A percentile compares a stretch with the other conserved stretches of the same genome.
Evolutionary conservation across 2,113 vertebrate genomes (phyloP).

Genomic region (Menidia beryllina): DNA sequence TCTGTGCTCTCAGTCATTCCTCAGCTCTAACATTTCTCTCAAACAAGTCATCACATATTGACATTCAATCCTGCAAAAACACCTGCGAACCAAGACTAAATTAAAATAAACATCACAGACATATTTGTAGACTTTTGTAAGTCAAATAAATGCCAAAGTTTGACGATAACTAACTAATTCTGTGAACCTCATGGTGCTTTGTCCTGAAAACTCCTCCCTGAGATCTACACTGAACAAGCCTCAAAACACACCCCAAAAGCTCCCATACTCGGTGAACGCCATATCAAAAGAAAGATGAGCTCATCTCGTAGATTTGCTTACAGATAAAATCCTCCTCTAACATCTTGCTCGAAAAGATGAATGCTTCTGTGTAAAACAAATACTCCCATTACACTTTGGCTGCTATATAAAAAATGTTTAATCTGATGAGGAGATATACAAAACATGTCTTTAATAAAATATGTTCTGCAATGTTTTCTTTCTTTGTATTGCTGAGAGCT

Average conservation of each 20-base stretch:
- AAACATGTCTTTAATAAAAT: constrained; percentile 24
- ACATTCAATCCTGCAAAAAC: background rate
- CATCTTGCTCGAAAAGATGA: background rate
- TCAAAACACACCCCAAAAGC: background rate
- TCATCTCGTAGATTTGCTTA: constrained; percentile 16
- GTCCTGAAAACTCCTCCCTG: background rate
- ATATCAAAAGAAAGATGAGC: constrained; percentile 15
- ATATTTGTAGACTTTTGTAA: background rate
- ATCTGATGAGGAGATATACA: constrained; percentile 12
- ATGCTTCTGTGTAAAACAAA: constrained; percentile 8
- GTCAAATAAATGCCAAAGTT: background rate
- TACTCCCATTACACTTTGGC: constrained; percentile 16
- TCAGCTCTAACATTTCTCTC: background rate
- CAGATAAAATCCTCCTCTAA: constrained; percentile 22
- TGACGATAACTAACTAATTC: background rate
- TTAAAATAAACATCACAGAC: background rate
- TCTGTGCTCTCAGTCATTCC: constrained; percentile 2
- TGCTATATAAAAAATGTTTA: too few relatives aligned
- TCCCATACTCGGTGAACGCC: constrained; percentile 15
- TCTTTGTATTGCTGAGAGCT: constrained; percentile 38
- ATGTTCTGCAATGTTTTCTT: constrained; percentile 31
- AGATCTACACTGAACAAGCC: constrained; percentile 13
- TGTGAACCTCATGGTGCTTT: constrained; percentile 5
- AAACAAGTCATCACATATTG: background rate
- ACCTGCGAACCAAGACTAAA: background rate